Evolutionary conservation across 2,888 invertebrate genomes (phyloP), one percentile per base, ranked within the genome.

Genomic region (Phortica magna): DNA sequence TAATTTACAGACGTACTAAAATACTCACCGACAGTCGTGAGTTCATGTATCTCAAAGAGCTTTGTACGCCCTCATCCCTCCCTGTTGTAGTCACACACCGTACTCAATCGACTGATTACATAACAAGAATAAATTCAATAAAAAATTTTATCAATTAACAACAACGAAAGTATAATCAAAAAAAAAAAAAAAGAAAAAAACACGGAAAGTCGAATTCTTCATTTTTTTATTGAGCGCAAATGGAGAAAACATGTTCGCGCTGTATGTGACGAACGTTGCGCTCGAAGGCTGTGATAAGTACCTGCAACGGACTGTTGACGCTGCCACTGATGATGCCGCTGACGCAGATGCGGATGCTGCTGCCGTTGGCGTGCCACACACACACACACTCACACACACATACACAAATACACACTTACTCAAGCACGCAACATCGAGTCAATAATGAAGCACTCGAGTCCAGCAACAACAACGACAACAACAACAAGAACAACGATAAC

Each of bases 281-380:
- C 88, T 85, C 83, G 83, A 87, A 88, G 91, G 91, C 90, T 90
- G 90, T 90, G 90, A 90, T 90, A 89, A 89, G 89, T 91, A 91
- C 91, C 90, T 90, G 91, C 85, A 80, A 83, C 85, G 55, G 53
- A 71, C 31, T 79, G 72, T 48, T 48, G 48, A 48, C 14, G 83
- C 80, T 81, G 87, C 84, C 61, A n/a, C 19, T 31, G 73, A 48
- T 48, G 48, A 31, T 64, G 65, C 55, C 77, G 77, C 61, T 73
- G 17, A 57, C 55, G 59, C 73, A 76, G 48, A 74, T 48, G 48
- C 10, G 70, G 75, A 73, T 73, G 83, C 73, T 31, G 83, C 80
- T 80, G 87, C 84, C 61, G 41, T 14, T 31, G 73, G 61, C 72
- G 42, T 53, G 65, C 55, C 77, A 78, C 61, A 76, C 19, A 57